Conservation (phyloP, 2,888 invertebrate species). For the Bombyx huttoni region DNA sequence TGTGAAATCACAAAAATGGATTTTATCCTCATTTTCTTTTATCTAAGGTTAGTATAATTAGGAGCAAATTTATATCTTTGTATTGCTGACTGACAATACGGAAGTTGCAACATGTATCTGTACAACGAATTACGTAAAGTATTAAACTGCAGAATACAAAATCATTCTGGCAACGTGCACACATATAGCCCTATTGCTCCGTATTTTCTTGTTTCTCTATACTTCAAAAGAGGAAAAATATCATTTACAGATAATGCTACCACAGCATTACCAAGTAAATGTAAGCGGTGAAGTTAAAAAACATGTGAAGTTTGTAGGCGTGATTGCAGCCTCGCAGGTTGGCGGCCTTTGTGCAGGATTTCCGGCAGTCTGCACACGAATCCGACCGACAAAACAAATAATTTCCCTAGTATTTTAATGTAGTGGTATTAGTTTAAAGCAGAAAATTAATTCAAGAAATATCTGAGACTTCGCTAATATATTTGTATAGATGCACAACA, state of each 20-base stretch:
- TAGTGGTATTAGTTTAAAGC: slow-evolving; percentile 1
- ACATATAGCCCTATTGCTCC: too few relatives aligned
- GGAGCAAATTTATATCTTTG: not conserved
- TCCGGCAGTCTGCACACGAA: slow-evolving; percentile 55
- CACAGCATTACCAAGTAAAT: not conserved
- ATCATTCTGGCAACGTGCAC: not conserved
- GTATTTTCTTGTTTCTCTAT: not conserved
- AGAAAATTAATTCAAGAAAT: too few relatives aligned
- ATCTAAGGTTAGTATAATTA: not conserved
- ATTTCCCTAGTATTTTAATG: slow-evolving; percentile 15
- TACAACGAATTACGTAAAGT: not conserved
- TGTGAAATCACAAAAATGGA: not conserved
- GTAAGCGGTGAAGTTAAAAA: not conserved
- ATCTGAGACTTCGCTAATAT: too few relatives aligned
- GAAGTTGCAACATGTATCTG: not conserved
- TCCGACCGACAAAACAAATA: slow-evolving; percentile 27
- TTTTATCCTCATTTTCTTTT: not conserved
- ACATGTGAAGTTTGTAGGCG: slow-evolving; percentile 6
- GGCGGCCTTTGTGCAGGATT: slow-evolving; percentile 60
- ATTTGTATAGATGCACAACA: too few relatives aligned
- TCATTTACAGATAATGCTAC: not conserved
- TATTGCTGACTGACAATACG: not conserved
- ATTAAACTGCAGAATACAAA: not conserved
- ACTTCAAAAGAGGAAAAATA: too few relatives aligned
- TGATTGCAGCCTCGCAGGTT: slow-evolving; percentile 33